phyloP scores from a whole-genome alignment of 2,113 vertebrate species.

The Dicaeum eximium region DNA sequence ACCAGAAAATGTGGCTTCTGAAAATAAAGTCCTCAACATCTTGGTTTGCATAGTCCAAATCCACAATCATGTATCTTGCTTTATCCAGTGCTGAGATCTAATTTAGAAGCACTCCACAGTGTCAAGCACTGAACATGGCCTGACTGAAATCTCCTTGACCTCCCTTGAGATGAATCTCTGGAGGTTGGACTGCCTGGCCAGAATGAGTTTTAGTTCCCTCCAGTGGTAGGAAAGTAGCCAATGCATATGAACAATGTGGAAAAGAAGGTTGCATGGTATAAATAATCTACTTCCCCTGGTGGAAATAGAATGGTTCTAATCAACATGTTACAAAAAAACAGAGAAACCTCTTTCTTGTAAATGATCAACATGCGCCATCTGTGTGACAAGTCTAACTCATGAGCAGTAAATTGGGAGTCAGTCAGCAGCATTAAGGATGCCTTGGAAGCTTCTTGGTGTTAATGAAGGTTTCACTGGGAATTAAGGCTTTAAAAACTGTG shows the following conservation, averaged over 20 bases:
- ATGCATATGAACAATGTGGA: not conserved
- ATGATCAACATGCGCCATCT: not conserved
- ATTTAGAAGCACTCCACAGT: not conserved
- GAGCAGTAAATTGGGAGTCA: not conserved
- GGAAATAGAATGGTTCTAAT: not conserved
- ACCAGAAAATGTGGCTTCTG: not conserved
- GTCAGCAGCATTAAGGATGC: not conserved
- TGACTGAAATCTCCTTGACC: not conserved
- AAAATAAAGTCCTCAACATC: not conserved
- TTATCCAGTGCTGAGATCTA: not conserved
- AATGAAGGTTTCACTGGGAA: not conserved
- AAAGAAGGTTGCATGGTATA: not conserved
- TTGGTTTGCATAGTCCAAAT: not conserved
- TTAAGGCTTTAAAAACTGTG: not conserved
- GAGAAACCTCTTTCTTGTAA: not conserved
- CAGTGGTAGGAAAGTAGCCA: not conserved
- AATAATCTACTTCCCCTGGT: not conserved
- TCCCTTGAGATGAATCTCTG: not conserved
- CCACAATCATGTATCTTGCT: fast-evolving
- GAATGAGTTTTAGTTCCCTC: not conserved
- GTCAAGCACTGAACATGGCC: not conserved
- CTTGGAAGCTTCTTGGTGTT: not conserved
- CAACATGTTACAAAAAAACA: not conserved
- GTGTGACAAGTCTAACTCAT: not conserved
- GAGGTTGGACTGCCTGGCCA: not conserved